Evolutionary conservation across 2,113 vertebrate genomes (phyloP).

Genomic region (Tor tambroides): DNA sequence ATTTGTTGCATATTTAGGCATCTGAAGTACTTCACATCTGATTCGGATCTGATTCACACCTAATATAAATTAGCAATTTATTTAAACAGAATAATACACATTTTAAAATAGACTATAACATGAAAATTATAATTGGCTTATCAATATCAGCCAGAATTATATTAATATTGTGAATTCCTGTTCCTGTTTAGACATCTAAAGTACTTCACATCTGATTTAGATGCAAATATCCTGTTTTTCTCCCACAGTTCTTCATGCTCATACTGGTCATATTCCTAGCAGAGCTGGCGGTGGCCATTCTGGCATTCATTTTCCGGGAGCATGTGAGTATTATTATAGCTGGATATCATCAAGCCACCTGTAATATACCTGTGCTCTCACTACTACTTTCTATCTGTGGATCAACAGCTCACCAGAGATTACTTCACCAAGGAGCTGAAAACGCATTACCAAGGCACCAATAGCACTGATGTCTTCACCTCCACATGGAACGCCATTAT

Average conservation of each 20-base stretch:
- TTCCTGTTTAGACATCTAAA: neutral
- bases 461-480: conserved; percentile 84
- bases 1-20: neutral
- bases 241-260: conserved; percentile 91
- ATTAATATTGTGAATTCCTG: too few species aligned
- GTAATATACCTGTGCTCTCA: neutral
- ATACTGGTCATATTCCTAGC: conserved; percentile 94
- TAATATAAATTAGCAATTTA: too few species aligned
- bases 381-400: conserved; percentile 48
- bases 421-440: conserved; percentile 91
- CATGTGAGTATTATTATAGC: conserved; percentile 79
- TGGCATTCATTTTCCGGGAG: conserved; percentile 92
- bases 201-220: neutral
- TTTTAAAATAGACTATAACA: too few species aligned
- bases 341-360: neutral
- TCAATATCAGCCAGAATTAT: too few species aligned
- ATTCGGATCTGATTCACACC: too few species aligned
- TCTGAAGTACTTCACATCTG: neutral
- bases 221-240: conserved; percentile 16
- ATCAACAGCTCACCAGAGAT: conserved; percentile 84
- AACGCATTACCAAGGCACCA: conserved; percentile 86
- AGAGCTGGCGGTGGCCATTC: conserved; percentile 89
- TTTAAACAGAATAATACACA: neutral
- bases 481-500: conserved; percentile 93
- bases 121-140: too few species aligned